These are phyloP conservation scores for Epinotia demarniana DNA, from an alignment of 2,888 invertebrate genomes.

Conservation along the genomic window DNA sequence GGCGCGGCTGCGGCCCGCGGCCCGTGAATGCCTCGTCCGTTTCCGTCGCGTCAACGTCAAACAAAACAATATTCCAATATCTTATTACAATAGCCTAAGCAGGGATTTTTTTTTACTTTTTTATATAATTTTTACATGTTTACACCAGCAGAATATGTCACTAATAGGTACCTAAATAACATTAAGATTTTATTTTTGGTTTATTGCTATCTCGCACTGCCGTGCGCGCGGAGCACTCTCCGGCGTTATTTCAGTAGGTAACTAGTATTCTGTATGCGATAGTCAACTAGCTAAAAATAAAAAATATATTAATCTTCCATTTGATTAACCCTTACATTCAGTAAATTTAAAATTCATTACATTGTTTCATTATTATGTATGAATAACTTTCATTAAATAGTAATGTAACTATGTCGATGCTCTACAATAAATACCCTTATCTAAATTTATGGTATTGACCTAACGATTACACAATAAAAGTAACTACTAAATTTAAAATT, in stretches of 20 bases:
- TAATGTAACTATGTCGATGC: conserved; percentile 81
- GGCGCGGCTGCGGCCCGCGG: conserved; percentile 53
- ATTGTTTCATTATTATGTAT: conserved; percentile 80
- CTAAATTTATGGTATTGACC: conserved; percentile 78
- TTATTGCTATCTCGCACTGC: conserved; percentile 82
- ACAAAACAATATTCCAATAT: conserved; percentile 76
- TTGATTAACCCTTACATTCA: conserved; percentile 77
- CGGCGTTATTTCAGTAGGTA: conserved; percentile 67
- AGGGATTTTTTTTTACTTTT: conserved; percentile 78
- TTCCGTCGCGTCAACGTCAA: conserved; percentile 73
- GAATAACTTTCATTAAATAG: conserved; percentile 78
- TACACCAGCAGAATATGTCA: conserved; percentile 82
- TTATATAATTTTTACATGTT: conserved; percentile 79
- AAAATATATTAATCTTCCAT: conserved; percentile 83
- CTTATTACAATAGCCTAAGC: conserved; percentile 82
- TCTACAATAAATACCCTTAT: conserved; percentile 84
- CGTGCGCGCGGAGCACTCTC: conserved; percentile 65
- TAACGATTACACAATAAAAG: conserved; percentile 83
- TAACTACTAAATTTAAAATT: conserved; percentile 83
- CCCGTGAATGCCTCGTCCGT: conserved; percentile 71
- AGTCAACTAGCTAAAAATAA: conserved; percentile 84
- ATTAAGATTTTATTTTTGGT: conserved; percentile 83
- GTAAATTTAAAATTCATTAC: conserved; percentile 76
- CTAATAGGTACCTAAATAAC: conserved; percentile 79
- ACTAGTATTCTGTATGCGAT: conserved; percentile 75